Evolutionary conservation across 1,140 invertebrate genomes (phyloP), one percentile per base, ranked within the genome.

Genomic region (Cydia splendana): DNA sequence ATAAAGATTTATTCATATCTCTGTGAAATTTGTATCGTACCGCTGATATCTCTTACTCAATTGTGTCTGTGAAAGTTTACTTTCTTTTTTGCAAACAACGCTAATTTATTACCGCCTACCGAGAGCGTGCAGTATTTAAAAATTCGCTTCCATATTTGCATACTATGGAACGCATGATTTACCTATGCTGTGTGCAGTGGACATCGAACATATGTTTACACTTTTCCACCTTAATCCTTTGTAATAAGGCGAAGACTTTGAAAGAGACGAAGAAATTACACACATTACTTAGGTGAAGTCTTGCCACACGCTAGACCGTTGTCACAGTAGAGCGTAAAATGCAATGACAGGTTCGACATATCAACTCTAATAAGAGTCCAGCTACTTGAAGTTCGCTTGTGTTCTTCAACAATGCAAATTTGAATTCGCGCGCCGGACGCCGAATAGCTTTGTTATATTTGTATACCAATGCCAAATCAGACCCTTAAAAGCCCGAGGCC

Each of bases 81-180:
- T 85, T 85, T 85, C 82, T 85, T 85, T 83, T 82, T 80, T 73
- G 78, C 83, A 76, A 81, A 83, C 76, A 79, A 48, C 74, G 67
- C 65, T 76, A 77, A 80, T 80, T 80, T 79, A 84, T 84, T 82
- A 76, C 76, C 28, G 79, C 73, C 65, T 71, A 38, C 67, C 15
- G 67, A 71, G 67, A 71, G 34, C 38, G 67, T 71, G 67, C 38
- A 71, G 65, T 69, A 30, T 45, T 71, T 45, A 71, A 71, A 71
- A 71, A 71, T 45, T 71, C 67, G 67, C 67, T 71, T 1, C n/a
- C 9, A 24, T 42, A 71, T 71, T 71, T 71, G 67, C 67, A 71
- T 71, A 71, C 67, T 6, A 38, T 38, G 67, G 18, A 71, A 71
- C 57, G 57, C 57, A 24, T 24, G 57, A 62, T 62, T 62, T 62